Conservation (phyloP, 30 jellyfish, hydroid and myxozoan genomes). For the Sanderia malayensis region DNA sequence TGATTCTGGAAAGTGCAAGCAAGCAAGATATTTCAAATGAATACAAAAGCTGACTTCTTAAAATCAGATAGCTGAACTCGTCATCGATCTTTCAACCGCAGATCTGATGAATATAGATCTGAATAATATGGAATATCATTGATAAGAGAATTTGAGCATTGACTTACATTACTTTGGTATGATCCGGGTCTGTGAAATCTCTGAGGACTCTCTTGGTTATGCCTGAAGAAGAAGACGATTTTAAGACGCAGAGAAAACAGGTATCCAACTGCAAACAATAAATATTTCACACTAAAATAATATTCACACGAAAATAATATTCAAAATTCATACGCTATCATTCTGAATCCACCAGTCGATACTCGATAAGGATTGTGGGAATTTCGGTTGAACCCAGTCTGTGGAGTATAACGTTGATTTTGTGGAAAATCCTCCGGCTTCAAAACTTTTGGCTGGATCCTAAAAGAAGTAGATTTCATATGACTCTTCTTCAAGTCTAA, state of each 20-base stretch:
- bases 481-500: no score
- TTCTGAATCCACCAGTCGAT: conserved; percentile 81
- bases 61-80: not conserved
- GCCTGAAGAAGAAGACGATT: not conserved
- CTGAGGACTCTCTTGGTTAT: conserved; percentile 20
- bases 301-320: no score
- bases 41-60: not conserved
- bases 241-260: not conserved
- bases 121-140: not conserved
- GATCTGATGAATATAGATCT: not conserved
- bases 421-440: conserved; percentile 84
- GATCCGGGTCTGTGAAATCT: conserved; percentile 11
- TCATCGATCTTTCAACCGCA: not conserved
- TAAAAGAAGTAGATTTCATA: conserved; percentile 12
- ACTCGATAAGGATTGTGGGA: conserved; percentile 73
- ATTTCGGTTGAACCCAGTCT: conserved; percentile 72
- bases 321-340: conserved; percentile 71
- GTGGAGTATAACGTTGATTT: conserved; percentile 65
- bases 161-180: conserved; percentile 10
- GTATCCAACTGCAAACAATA: not conserved
- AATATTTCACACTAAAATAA: not conserved
- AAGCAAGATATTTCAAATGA: no score
- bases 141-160: not conserved
- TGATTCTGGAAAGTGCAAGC: not conserved
- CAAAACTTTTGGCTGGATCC: conserved; percentile 61